Base-by-base conservation (phyloP, 2,797 vertebrate genomes). In the Parauchenoglanis punctatus region DNA sequence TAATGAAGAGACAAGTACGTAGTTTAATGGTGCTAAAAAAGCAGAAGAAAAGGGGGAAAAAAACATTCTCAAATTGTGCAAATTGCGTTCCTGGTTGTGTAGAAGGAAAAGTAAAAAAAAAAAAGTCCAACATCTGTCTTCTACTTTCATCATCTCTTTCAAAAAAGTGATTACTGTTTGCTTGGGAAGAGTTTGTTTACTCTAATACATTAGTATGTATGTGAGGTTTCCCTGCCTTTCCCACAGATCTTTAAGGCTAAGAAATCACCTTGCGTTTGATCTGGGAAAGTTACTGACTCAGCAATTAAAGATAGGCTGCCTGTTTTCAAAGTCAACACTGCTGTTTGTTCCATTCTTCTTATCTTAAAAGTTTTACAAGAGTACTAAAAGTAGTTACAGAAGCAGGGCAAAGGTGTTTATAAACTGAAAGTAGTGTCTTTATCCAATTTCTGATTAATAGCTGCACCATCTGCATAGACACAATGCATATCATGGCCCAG, bases 1-100 rank as follows among this genome's bases (percentile, higher is more conserved):
- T 93, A 89, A 96, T 94, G 92, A 91, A 91, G 91, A 89, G 93
- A 93, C 87, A 92, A 92, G 91, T 88, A 91, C 91, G 93, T 90
- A 91, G 93, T 92, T 92, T 91, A 94, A 92, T 91, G 85, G 90
- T 91, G 90, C 90, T 90, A 89, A 78, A 63, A 88, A 86, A 28
- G 85, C 65, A 12, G 46, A 68, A 86, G 83, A 77, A 81, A 40
- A 25, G 92, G 84, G 89, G 88, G 83, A 85, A 89, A 86, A 58
- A 54, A 83, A 23, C 7, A 12, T 67, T 91, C 91, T 88, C 52
- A 83, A 90, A 91, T 87, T 87, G 49, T 82, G 68, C 85, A 84
- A 87, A 87, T 91, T 92, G 90, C 92, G 87, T 93, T 90, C 93
- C 89, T 86, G 92, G 91, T 92, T 92, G 56, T 86, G 76, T 75